Evolutionary conservation across 2,888 invertebrate species (phyloP), one percentile per base, ranked within the genome.

Genomic region (Oeneis ivallda): DNA sequence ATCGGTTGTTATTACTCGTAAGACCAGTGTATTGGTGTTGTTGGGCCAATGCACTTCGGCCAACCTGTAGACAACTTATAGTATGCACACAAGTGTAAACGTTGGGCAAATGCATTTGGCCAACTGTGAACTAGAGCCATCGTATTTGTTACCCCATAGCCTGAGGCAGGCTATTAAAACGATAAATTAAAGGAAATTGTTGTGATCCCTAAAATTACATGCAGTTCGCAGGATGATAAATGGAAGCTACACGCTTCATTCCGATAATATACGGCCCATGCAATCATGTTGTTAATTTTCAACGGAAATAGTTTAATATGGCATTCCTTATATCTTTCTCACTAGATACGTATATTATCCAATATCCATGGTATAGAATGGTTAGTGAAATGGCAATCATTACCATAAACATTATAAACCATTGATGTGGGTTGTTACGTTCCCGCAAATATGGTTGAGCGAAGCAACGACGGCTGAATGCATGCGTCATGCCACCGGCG

Each of bases 141-240:
- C 50, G 57, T 65, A 69, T 67, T 67, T 75, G 74, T 11, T 52
- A 15, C 73, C 70, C 66, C 67, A 59, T 69, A 67, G 80, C 81
- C 73, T 66, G 69, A 68, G 76, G 75, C 72, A 52, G 70, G 71
- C 71, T 69, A 67, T 65, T 66, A 66, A 65, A 65, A 67, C 74
- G 71, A 75, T 76, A 81, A 83, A 82, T 83, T 82, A 78, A 75
- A 75, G 72, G 71, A 78, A 82, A 80, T 80, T 79, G 77, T 80
- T 81, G 77, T 74, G 75, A 75, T 77, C 77, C 72, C 74, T 73
- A 75, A 80, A 77, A 80, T 77, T 77, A 75, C 74, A 75, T 74
- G 71, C 73, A 78, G 73, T 78, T 75, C 71, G 70, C 71, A 66
- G 65, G 66, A 66, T 71, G 70, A 71, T 69, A 64, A 69, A 71